phyloP scores from a whole-genome alignment of 2,888 invertebrate species.

The Rhyacophila evoluta region DNA sequence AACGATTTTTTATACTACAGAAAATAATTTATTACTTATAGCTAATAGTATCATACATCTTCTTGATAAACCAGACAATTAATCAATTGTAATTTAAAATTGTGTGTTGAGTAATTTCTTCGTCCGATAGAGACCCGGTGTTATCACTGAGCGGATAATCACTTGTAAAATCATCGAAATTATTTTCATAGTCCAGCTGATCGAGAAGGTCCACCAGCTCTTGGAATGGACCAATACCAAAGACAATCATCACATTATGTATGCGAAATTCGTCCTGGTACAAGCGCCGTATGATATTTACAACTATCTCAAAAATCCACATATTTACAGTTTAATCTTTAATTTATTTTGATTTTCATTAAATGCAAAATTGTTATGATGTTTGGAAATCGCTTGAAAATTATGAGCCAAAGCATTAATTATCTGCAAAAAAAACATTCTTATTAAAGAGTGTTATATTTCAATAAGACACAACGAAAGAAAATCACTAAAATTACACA shows the following conservation, averaged over 20 bases:
- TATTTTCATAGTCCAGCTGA: slow-evolving; percentile 28
- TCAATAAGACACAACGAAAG: too few species aligned
- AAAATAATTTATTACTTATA: too few species aligned
- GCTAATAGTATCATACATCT: too few species aligned
- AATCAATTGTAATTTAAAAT: neutral
- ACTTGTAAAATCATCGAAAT: slow-evolving; percentile 3
- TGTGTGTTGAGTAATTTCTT: neutral
- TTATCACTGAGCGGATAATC: neutral
- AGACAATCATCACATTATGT: slow-evolving; percentile 62
- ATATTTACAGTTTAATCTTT: slow-evolving; percentile 20
- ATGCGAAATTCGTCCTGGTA: slow-evolving; percentile 62
- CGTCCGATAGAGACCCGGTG: neutral
- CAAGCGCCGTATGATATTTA: slow-evolving; percentile 32
- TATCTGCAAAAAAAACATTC: too few species aligned
- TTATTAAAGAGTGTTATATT: too few species aligned
- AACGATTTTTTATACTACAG: too few species aligned
- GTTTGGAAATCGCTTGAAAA: too few species aligned
- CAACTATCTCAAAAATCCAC: slow-evolving; percentile 40
- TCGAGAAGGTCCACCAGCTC: slow-evolving; percentile 64
- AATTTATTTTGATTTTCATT: too few species aligned
- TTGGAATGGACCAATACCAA: slow-evolving; percentile 62
- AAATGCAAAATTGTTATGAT: too few species aligned
- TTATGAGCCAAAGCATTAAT: too few species aligned
- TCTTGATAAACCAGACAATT: too few species aligned
- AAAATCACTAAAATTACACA: too few species aligned